Percentiles rank a stretch among this genome's conserved stretches.
These are phyloP conservation scores for Micropoecilia bifurca DNA, from an alignment of 2,797 vertebrate genomes.

Conservation along the genomic window DNA sequence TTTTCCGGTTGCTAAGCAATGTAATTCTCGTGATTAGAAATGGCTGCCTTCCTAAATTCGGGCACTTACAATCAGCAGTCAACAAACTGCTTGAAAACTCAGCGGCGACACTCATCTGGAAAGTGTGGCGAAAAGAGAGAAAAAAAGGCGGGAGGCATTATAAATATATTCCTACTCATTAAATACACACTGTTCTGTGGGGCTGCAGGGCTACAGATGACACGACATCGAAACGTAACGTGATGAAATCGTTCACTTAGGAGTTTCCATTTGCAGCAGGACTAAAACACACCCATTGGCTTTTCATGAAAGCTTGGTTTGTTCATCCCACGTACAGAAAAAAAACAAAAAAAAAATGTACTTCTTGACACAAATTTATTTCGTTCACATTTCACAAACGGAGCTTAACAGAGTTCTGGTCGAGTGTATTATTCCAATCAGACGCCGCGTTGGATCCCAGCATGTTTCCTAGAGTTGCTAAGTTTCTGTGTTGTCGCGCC, in stretches of 20 bases:
- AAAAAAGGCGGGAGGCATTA: constrained; percentile 21
- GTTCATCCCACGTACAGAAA: constrained; percentile 30
- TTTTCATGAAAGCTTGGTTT: constrained; percentile 22
- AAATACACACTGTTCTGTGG: constrained; percentile 26
- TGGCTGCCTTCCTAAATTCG: constrained; percentile 83
- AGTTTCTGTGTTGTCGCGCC: constrained; percentile 73
- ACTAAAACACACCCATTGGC: constrained; percentile 38
- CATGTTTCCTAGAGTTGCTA: constrained; percentile 71
- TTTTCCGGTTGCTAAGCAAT: constrained; percentile 86
- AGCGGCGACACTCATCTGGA: constrained; percentile 58
- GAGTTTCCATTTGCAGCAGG: constrained; percentile 24
- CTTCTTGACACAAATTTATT: constrained; percentile 28
- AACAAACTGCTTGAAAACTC: constrained; percentile 81
- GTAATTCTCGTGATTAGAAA: constrained; percentile 85
- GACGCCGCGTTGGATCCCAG: constrained; percentile 65
- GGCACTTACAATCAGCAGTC: constrained; percentile 83
- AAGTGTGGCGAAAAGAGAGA: constrained; percentile 45
- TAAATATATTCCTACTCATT: constrained; percentile 38
- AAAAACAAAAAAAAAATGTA: not conserved
- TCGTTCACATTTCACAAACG: constrained; percentile 37
- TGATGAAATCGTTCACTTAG: constrained; percentile 60
- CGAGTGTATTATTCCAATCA: constrained; percentile 68
- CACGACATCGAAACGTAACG: constrained; percentile 45
- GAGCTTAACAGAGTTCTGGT: constrained; percentile 42
- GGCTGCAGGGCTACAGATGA: constrained; percentile 51